Evolutionary conservation across 2,888 invertebrate species (phyloP).

Genomic region (Acanthococcus lagerstroemiae): DNA sequence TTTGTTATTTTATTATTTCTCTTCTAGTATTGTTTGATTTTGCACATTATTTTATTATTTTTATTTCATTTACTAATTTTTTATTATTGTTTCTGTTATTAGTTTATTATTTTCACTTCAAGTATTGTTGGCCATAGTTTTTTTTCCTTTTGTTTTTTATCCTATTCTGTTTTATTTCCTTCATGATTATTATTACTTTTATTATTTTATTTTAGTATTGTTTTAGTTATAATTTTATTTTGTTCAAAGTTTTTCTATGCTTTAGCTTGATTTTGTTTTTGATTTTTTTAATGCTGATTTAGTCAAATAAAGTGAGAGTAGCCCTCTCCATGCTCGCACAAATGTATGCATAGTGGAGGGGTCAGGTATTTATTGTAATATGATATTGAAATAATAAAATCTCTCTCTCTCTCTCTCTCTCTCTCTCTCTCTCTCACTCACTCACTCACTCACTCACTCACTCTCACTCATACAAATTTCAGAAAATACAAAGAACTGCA

Average conservation of each 20-base stretch:
- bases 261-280: background rate
- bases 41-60: background rate
- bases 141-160: background rate
- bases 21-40: background rate
- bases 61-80: background rate
- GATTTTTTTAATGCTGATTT: background rate
- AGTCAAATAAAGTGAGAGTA: too few relatives aligned
- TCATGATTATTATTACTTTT: background rate
- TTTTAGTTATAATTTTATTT: background rate
- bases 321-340: too few relatives aligned
- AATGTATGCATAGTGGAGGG: too few relatives aligned
- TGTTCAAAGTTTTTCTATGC: background rate
- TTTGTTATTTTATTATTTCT: background rate
- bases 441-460: too few relatives aligned
- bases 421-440: too few relatives aligned
- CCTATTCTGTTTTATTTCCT: background rate
- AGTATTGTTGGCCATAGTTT: background rate
- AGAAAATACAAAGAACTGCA: too few relatives aligned
- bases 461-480: too few relatives aligned
- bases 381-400: too few relatives aligned
- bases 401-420: too few relatives aligned
- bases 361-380: background rate
- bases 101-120: background rate
- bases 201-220: background rate
- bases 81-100: constrained; percentile 5